Evolutionary conservation across 2,797 vertebrate species (phyloP).

Genomic region (Knipowitschia caucasica): DNA sequence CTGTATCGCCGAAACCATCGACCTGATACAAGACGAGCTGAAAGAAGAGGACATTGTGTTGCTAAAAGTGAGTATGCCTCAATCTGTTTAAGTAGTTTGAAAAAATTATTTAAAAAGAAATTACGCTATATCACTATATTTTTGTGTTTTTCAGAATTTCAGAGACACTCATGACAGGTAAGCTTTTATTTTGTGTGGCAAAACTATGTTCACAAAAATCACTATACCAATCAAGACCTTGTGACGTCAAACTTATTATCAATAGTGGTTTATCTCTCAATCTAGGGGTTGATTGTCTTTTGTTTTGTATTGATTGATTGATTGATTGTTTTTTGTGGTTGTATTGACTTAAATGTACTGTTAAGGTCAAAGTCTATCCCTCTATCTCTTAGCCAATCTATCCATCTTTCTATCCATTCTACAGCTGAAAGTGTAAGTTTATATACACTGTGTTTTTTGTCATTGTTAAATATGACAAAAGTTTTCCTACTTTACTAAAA

Average conservation of each 20-base stretch:
- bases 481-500: too few species aligned
- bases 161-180: slow-evolving; percentile 66
- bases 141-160: slow-evolving; percentile 64
- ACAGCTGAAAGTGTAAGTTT: too few species aligned
- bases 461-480: too few species aligned
- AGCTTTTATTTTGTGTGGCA: background rate
- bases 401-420: too few species aligned
- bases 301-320: too few species aligned
- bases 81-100: background rate
- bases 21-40: slow-evolving; percentile 51
- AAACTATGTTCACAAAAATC: background rate
- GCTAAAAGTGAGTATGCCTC: slow-evolving; percentile 52
- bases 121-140: background rate
- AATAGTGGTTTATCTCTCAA: too few species aligned
- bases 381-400: too few species aligned
- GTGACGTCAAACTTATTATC: background rate
- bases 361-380: too few species aligned
- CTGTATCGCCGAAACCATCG: slow-evolving; percentile 53
- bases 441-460: too few species aligned
- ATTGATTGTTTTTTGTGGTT: too few species aligned
- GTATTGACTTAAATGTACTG: too few species aligned
- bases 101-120: background rate
- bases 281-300: too few species aligned
- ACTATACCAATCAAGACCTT: background rate
- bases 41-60: slow-evolving; percentile 58